phyloP scores from a whole-genome alignment of 2,888 invertebrate genomes.

The Nomada ferruginata region DNA sequence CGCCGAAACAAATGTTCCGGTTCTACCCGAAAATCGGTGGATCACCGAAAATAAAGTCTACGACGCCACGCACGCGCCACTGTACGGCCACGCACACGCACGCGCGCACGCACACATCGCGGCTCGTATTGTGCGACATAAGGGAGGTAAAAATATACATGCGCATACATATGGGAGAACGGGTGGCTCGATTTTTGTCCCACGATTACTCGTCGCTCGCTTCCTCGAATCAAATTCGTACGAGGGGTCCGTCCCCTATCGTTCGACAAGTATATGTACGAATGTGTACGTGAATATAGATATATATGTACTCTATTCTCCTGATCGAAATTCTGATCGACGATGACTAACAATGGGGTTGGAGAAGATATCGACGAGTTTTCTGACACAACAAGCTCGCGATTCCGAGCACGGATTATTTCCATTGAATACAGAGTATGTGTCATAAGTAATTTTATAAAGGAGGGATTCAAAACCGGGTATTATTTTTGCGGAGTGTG shows the following conservation, averaged over 20 bases:
- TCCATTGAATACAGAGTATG: neutral
- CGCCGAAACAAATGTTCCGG: conserved; percentile 53
- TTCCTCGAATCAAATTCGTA: conserved; percentile 61
- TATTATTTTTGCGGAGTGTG: neutral
- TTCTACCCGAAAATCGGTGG: conserved; percentile 49
- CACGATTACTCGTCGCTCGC: conserved; percentile 68
- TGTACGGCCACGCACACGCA: conserved; percentile 56
- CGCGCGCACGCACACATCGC: neutral
- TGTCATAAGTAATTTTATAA: neutral
- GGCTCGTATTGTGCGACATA: conserved; percentile 61
- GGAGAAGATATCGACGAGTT: conserved; percentile 20
- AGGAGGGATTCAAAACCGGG: neutral
- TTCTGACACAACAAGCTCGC: conserved; percentile 17
- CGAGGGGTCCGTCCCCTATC: conserved; percentile 64
- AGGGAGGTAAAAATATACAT: conserved; percentile 68
- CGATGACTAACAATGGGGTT: conserved; percentile 40
- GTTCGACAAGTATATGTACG: conserved; percentile 18
- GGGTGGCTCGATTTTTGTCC: conserved; percentile 66
- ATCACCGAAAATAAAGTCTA: conserved; percentile 63
- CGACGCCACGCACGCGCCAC: conserved; percentile 57
- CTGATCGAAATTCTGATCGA: conserved; percentile 57
- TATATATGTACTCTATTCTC: conserved; percentile 12
- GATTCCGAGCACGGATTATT: conserved; percentile 27
- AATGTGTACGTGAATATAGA: neutral
- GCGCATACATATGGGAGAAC: conserved; percentile 52